Evolutionary conservation across 1,140 invertebrate genomes (phyloP), one percentile per base, ranked within the genome.

Genomic region (Oreohelix idahoensis): DNA sequence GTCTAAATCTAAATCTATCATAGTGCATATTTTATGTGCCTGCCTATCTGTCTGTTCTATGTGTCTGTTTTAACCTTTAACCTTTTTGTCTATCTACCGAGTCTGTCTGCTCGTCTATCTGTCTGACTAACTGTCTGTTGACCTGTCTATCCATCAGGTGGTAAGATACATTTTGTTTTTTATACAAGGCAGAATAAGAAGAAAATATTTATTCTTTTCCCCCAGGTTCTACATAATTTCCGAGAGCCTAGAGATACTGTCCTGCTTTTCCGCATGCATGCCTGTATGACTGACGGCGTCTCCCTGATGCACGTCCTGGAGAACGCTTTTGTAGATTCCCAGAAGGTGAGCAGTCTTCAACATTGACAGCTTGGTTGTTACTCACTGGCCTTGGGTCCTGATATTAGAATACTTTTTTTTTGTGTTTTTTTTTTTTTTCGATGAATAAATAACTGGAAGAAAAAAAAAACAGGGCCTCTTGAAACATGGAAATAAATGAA

Each of bases 221-320:
- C 11, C 20, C 79, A 81, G 79, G 91, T 94, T 2, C 84, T 94
- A 23, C 87, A 90, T n/a, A 91, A 93, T 76, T 92, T 91, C 84
- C 93, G 93, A 10, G 87, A 89, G 26, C 88, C 91, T 15, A 86
- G 90, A 74, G 94, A 94, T 81, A 93, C 93, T 0, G 90, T 94
- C 0, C 90, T 94, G 8, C 88, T 95, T 32, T 87, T 95, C 20
- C 89, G 94, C 0, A 91, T 94, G 17, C 94, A 95, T 88, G 94
- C 94, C 38, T 93, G 93, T 82, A 84, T 95, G n/a, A 93, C 94
- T 1, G 94, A 95, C 88, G 94, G 94, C 13, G 93, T 94, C 76
- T 93, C 94, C 0, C 87, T 95, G 45, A 89, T 94, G 4, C 89
- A 93, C 66, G 89, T 94, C 29, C 88, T 95, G 17, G 92, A 92